Base-by-base conservation (phyloP, 2,888 invertebrate genomes). In the Habrosyne pyritoides region DNA sequence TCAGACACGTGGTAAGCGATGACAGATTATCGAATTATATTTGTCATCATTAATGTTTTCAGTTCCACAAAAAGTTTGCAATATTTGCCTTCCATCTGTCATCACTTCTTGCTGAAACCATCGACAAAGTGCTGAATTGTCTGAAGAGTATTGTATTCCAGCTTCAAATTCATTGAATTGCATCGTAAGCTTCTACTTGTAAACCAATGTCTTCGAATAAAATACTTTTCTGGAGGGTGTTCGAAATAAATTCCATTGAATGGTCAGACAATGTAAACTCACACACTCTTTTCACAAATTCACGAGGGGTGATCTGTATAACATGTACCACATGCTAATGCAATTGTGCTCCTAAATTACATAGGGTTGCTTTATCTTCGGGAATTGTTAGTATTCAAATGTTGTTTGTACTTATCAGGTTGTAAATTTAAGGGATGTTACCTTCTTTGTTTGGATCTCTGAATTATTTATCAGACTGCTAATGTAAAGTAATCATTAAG, bases 221-320 rank as follows among this genome's bases (percentile, higher is more conserved):
- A 83, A 81, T 77, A 81, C 70, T 68, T 77, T 73, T 78, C 82
- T 75, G 80, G 64, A 67, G 82, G 81, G 82, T 75, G 69, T 67
- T 74, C 71, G 64, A 69, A 73, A 75, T 77, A 83, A 83, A 84
- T 87, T 86, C 83, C 65, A 73, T 66, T 71, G 67, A 77, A 77
- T 67, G 82, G 86, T 84, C 86, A 87, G 82, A 86, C 84, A 86
- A 86, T 87, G 82, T 75, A 75, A 84, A 82, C 84, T 84, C 82
- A 83, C 84, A 89, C 83, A 79, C 84, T 84, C 78, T 83, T 84
- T 85, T 82, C 73, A 74, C 77, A 81, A 81, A 71, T 78, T 79
- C 63, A 71, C 71, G 73, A 78, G 77, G 85, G 84, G 78, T 78
- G 76, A 75, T 73, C 76, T 77, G 67, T 75, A 71, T 73, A 77